Base-by-base conservation (phyloP, 2,113 vertebrate genomes). In the Anser brachyrhynchus region DNA sequence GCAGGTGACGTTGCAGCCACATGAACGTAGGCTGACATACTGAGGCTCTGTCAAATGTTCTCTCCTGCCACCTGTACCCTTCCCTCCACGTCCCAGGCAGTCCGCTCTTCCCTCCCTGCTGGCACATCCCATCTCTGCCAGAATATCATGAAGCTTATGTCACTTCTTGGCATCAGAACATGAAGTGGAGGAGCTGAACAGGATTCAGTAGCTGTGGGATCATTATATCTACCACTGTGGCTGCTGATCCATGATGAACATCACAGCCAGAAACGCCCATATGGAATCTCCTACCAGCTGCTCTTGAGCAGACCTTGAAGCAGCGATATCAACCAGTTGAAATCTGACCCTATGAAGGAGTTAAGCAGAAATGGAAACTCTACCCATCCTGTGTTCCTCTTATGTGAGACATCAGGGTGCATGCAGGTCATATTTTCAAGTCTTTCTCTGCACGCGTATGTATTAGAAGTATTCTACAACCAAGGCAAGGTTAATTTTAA, bases 191-290 rank as follows among this genome's bases (percentile, higher is more conserved):
- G 84, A 92, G 44, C 62, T 82, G 81, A 95, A 82, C 73, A 96
- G 77, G 41, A 93, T 87, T 94, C 3, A 0, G 76, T 85, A 94
- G 52, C 88, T 7, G 74, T 94, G 67, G 77, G 76, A 82, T 86
- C 95, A 92, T 62, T 57, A 14, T 29, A 87, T 89, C 90, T 87
- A 89, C 92, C 89, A 87, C 89, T 89, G 67, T 79, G 81, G 86
- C 59, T 92, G 74, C 62, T 89, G 90, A 95, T 89, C 95, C 80
- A 59, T 92, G 84, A 87, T 64, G 95, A 95, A 57, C 61, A 84
- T 91, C 93, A 79, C 66, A 94, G 91, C 74, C 92, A 96, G 95
- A 91, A 93, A 89, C 6, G 2, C 80, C 84, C 95, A 94, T 90
- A 92, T 97, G 95, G 90, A 95, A 77, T 79, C 65, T 65, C 51